phyloP scores from a whole-genome alignment of 2,113 vertebrate genomes.

The Phrynosoma blainvillii region DNA sequence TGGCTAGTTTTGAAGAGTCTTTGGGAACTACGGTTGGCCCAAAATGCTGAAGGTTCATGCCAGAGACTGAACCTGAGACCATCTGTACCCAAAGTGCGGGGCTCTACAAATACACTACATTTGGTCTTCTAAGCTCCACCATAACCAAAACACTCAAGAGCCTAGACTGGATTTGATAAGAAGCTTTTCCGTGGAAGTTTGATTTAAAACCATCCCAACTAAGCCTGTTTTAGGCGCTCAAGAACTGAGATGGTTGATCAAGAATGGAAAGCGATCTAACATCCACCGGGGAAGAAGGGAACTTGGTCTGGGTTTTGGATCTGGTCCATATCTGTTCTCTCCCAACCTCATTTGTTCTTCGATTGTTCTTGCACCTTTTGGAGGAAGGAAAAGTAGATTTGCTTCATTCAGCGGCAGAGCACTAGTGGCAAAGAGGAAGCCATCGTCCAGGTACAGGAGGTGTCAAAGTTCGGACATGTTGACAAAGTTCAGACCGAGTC shows the following conservation, averaged over 20 bases:
- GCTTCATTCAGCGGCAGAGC: background rate
- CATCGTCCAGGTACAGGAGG: background rate
- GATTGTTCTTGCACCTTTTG: too few relatives aligned
- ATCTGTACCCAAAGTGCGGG: background rate
- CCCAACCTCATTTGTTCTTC: background rate
- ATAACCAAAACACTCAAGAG: background rate
- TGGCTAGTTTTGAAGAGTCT: too few relatives aligned
- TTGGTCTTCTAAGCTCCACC: background rate
- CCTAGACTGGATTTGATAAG: too few relatives aligned
- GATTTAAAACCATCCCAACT: background rate
- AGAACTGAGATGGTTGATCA: background rate
- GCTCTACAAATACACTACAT: too few relatives aligned
- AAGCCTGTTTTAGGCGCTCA: background rate
- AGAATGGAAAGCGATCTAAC: too few relatives aligned
- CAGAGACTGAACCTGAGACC: background rate
- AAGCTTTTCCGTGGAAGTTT: background rate
- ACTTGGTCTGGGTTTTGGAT: background rate
- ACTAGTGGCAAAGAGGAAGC: constrained; percentile 6
- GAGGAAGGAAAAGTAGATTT: background rate
- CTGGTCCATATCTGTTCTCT: too few relatives aligned
- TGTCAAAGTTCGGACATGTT: background rate
- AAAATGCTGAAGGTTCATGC: background rate
- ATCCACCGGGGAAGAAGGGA: background rate
- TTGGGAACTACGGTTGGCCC: background rate
- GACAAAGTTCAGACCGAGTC: background rate